Evolutionary conservation across 2,113 vertebrate genomes (phyloP).

Genomic region (Phyllostomus hastatus): DNA sequence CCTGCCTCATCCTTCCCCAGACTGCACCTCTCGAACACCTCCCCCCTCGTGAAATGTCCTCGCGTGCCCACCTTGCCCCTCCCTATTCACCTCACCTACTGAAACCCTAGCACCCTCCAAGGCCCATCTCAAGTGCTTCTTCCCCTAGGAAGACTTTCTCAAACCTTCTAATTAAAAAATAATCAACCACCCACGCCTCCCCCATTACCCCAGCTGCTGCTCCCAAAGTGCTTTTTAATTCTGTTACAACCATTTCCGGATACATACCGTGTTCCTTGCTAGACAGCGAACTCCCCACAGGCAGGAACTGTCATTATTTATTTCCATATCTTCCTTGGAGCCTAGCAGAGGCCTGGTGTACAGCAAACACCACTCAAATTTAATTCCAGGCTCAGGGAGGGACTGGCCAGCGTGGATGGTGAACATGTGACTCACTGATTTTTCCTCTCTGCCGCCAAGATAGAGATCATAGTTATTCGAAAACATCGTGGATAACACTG

Average conservation of each 20-base stretch:
- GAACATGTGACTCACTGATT: not conserved
- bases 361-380: conserved; percentile 40
- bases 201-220: not conserved
- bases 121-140: not conserved
- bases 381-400: conserved; percentile 30
- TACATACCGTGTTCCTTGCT: conserved; percentile 32
- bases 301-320: conserved; percentile 60
- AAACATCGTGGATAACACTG: not conserved
- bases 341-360: conserved; percentile 36
- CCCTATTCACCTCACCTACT: not conserved
- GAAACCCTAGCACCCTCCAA: not conserved
- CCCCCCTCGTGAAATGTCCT: not conserved
- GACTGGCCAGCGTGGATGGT: not conserved
- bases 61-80: not conserved
- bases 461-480: not conserved
- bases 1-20: not conserved
- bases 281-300: conserved; percentile 59
- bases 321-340: conserved; percentile 55
- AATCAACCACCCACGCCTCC: conserved; percentile 52
- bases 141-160: conserved; percentile 42
- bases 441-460: not conserved
- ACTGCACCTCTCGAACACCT: not conserved
- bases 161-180: conserved; percentile 69
- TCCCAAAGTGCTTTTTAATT: conserved; percentile 71
- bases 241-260: conserved; percentile 63